Base-by-base conservation (phyloP, 2,797 vertebrate species). In the Centroberyx gerrardi region DNA sequence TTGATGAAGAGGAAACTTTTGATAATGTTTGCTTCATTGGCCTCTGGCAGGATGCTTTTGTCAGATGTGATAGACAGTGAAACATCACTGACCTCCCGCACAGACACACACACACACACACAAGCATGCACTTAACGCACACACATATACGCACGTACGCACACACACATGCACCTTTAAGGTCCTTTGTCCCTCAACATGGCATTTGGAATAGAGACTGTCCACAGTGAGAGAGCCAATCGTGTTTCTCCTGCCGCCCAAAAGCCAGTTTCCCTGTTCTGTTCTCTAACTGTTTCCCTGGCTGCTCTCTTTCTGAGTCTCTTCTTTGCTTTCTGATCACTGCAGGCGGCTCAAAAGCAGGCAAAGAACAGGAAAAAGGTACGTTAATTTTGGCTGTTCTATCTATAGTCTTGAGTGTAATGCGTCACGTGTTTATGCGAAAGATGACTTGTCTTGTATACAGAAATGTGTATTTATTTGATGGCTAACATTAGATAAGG, bases 341-440 rank as follows among this genome's bases (percentile, higher is more conserved):
- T 94, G 92, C 96, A 99, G 98, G 97, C 97, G 83, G 97, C 97
- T 91, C 98, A 98, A 95, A 98, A 97, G 95, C 97, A 98, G 95
- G 96, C 97, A 82, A 98, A 98, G 95, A 97, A 96, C 96, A 97
- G 96, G 90, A 98, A 98, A 91, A 98, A 97, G 97, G 98, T 99
- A 88, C 90, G 90, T 93, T 84, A 92, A 12, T 88, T 91, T 88
- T 88, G 93, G 90, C 83, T 91, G 63, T 66, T 40, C 28, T 70
- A 53, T 49, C 58, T 55, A 2, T n/a, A 55, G 52, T 48, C 42
- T 48, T 42, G 54, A 31, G 17, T 17, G 14, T 49, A 49, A 10
- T 5, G 7, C 8, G 8, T 40, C 38, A 40, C 33, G 33, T 40
- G 38, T 10, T 40, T 8, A 18, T 15, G n/a, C 17, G 9, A 40